A percentile compares a stretch with the other conserved stretches of the same genome.
phyloP scores from a whole-genome alignment of 2,113 vertebrate species.

The Marcusenius ussheri region DNA sequence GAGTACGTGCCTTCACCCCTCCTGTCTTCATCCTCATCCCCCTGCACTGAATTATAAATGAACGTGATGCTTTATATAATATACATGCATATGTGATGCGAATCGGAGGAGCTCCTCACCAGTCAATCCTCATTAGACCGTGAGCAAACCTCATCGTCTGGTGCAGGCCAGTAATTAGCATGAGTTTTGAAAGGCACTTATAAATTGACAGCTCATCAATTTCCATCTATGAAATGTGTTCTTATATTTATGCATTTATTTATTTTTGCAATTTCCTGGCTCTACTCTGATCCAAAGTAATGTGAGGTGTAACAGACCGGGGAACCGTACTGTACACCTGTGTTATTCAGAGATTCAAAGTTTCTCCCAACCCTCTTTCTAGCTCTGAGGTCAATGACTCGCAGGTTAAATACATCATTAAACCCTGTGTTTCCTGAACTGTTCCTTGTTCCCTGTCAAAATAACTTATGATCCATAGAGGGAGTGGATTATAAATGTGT shows the following conservation, averaged over 20 bases:
- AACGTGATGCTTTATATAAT: background rate
- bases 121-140: background rate
- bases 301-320: background rate
- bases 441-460: conserved; percentile 20
- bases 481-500: conserved; percentile 9
- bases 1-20: background rate
- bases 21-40: background rate
- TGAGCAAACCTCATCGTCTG: background rate
- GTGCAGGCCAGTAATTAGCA: background rate
- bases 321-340: background rate
- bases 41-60: background rate
- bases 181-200: background rate
- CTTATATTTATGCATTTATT: background rate
- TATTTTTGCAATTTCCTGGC: background rate
- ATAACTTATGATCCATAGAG: conserved; percentile 17
- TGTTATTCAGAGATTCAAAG: background rate
- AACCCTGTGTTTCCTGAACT: conserved; percentile 21
- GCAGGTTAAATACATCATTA: conserved; percentile 25
- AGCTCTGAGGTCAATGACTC: conserved; percentile 14
- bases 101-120: background rate
- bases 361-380: background rate
- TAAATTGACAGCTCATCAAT: conserved; percentile 6
- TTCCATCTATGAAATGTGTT: background rate
- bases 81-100: background rate
- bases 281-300: background rate